Evolutionary conservation across 2,797 vertebrate genomes (phyloP), one percentile per base, ranked within the genome.

Genomic region (Rhabdophis nuchalis): DNA sequence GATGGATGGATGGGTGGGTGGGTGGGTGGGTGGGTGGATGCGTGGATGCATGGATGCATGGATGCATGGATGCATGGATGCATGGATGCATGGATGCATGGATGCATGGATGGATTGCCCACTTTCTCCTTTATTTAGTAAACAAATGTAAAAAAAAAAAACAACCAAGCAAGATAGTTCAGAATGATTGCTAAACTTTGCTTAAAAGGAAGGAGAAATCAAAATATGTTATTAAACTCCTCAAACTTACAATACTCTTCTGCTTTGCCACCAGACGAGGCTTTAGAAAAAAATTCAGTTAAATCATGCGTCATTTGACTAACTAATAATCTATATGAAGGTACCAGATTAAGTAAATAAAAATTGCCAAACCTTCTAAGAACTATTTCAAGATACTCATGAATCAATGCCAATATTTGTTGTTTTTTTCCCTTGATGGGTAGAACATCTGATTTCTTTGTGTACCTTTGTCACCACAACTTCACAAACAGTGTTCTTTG

Each of bases 361-460:
- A 94, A 36, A 0, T 5, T 46, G 29, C 64, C 61, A 77, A 14
- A 0, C 1, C 1, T 90, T 90, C 29, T 85, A 91, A 94, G n/a
- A 68, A 14, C 29, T 0, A 10, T 91, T 93, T 82, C n/a, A 89
- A 86, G 1, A 92, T 93, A 88, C 87, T 53, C 36, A 93, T 11
- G 7, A 60, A 5, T 91, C 25, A 93, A 25, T 92, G 91, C 93
- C 94, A 93, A 2, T 8, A 52, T 92, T 95, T 32, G 54, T 36
- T n/a, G n/a, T n/a, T n/a, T n/a, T 0, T 93, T 41, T 50, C 88
- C 88, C 29, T 60, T 90, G 9, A 87, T 87, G 29, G 92, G 85
- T 58, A 10, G 9, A 92, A n/a, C 8, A 2, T 86, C 25, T 88
- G 0, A 46, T 18, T 3, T 57, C 32, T 93, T 93, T 88, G 3